Conservation (phyloP, 2,113 vertebrate species). For the Collichthys lucidus region DNA sequence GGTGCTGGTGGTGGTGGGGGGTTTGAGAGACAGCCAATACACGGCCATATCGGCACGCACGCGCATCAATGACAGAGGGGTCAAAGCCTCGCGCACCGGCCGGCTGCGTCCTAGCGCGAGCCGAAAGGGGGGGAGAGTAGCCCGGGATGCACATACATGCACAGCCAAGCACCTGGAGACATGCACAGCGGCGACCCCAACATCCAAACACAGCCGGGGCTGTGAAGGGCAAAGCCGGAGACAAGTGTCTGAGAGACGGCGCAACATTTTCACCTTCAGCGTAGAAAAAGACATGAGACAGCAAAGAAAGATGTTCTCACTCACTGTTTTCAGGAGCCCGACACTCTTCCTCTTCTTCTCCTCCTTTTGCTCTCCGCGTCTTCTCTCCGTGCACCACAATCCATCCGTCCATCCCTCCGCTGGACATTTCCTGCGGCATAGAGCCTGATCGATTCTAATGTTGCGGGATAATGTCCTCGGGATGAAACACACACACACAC, state of each 20-base stretch:
- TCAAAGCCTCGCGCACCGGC: conserved; percentile 80
- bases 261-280: conserved; percentile 70
- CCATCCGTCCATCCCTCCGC: conserved; percentile 76
- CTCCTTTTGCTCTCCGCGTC: conserved; percentile 68
- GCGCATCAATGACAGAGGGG: conserved; percentile 87
- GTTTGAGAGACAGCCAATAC: conserved; percentile 13
- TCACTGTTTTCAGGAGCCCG: conserved; percentile 80
- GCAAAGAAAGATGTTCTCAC: conserved; percentile 49
- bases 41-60: conserved; percentile 41
- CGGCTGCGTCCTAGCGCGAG: conserved; percentile 56
- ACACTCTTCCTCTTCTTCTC: conserved; percentile 60
- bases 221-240: conserved; percentile 81
- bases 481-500: conserved; percentile 44
- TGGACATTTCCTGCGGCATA: conserved; percentile 77
- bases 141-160: conserved; percentile 21
- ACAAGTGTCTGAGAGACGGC: conserved; percentile 64
- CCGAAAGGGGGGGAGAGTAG: background rate
- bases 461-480: conserved; percentile 69
- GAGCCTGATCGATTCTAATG: conserved; percentile 64
- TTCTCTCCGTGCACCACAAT: conserved; percentile 71
- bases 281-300: background rate
- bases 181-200: conserved; percentile 33
- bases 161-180: conserved; percentile 9
- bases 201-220: conserved; percentile 36
- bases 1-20: background rate